Evolutionary conservation across 23 tunicate genomes (phyloP).

Genomic region (Ascidia mentula): DNA sequence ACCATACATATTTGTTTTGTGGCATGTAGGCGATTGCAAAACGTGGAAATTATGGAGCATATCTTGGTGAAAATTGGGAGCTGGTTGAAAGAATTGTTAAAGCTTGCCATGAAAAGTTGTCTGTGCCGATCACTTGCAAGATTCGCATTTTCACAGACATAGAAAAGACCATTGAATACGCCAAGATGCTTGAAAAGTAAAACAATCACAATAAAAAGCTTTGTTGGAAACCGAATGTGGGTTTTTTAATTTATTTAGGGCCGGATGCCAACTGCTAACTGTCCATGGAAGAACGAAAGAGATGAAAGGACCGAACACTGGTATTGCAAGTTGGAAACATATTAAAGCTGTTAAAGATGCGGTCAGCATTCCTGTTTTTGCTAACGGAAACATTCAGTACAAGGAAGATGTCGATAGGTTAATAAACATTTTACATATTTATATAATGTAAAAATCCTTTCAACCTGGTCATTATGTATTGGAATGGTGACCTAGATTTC

Average conservation of each 20-base stretch:
- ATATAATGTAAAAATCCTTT: too few relatives aligned
- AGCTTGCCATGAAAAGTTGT: constrained; percentile 59
- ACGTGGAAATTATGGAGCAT: constrained; percentile 96
- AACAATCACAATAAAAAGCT: too few relatives aligned
- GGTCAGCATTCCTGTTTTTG: constrained; percentile 83
- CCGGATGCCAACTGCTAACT: constrained; percentile 89
- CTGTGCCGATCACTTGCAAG: constrained; percentile 87
- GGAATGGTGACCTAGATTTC: too few relatives aligned
- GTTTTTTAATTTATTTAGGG: too few relatives aligned
- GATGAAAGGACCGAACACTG: constrained; percentile 93
- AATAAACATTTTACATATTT: neutral
- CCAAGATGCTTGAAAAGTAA: constrained; percentile 88
- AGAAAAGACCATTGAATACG: constrained; percentile 81
- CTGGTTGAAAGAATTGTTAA: constrained; percentile 59
- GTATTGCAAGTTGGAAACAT: constrained; percentile 87
- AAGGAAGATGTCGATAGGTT: constrained; percentile 57
- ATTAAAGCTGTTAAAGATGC: constrained; percentile 88
- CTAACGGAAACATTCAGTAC: constrained; percentile 97
- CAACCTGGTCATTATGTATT: too few relatives aligned
- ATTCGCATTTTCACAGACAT: constrained; percentile 65
- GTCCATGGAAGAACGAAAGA: constrained; percentile 97
- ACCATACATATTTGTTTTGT: too few relatives aligned
- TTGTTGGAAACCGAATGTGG: too few relatives aligned
- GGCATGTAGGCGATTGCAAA: constrained; percentile 81
- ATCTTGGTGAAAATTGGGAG: constrained; percentile 81